Evolutionary conservation across 2,113 vertebrate genomes (phyloP), one percentile per base, ranked within the genome.

Genomic region (Raja brachyura): DNA sequence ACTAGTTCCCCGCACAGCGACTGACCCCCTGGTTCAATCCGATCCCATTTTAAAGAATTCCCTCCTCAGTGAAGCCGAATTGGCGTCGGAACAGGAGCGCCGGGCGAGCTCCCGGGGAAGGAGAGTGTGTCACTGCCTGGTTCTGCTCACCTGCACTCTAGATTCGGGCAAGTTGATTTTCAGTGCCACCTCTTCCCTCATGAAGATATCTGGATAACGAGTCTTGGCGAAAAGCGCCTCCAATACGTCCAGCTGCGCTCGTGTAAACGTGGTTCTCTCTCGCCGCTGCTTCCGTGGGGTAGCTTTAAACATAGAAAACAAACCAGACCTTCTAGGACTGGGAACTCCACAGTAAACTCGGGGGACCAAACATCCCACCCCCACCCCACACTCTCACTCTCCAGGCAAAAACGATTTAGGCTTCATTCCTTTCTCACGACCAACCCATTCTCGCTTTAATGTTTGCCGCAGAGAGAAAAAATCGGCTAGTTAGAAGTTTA

Each of bases 111-210:
- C 9, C 39, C 22, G 78, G 39, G 81, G 13, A 83, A 25, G 6
- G 20, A 48, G 8, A 48, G 5, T 39, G 20, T 28, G 20, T 59
- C 16, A 28, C 83, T 31, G 59, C n/a, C 56, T 63, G 13, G 13
- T 16, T 48, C 39, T 48, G 59, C 83, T 93, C 68, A 99, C 99
- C 99, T 99, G 99, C 28, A 99, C 99, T 95, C 99, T 96, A 76
- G 99, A 99, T 94, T 99, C 99, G 0, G 99, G 99, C 94, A 99
- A 96, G 95, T 99, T 99, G 96, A 99, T 99, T 94, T 99, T 99
- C 94, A 99, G 96, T 1, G 99, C 99, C 0, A 99, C 99, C 94
- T 99, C 99, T 93, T 99, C 99, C 1, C 99, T 95, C 99, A 99
- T 99, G 95, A 99, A 99, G 92, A 99, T 99, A 94, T 99, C 99